These are phyloP conservation scores for Cerastis rubricosa DNA, from an alignment of 2,888 invertebrate genomes.

Conservation along the genomic window DNA sequence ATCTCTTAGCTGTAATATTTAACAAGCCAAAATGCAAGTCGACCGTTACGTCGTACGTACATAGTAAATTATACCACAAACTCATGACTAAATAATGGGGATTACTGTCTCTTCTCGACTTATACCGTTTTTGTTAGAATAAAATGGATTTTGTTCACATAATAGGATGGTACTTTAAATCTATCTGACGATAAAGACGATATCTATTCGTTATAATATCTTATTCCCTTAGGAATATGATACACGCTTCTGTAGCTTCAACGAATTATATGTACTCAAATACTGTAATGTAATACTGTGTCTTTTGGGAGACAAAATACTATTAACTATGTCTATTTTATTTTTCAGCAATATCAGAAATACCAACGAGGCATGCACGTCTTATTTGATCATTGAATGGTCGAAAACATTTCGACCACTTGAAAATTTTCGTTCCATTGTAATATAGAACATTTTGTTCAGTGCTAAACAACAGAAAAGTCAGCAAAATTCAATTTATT, in stretches of 20 bases:
- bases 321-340: not conserved
- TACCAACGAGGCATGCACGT: not conserved
- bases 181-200: constrained; percentile 20
- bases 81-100: constrained; percentile 49
- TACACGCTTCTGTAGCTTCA: constrained; percentile 17
- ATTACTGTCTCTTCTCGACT: constrained; percentile 27
- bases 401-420: constrained; percentile 9
- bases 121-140: constrained; percentile 20
- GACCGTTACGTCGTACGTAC: constrained; percentile 15
- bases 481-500: constrained; percentile 42
- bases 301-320: constrained; percentile 34
- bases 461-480: constrained; percentile 44
- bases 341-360: constrained; percentile 1
- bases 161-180: constrained; percentile 10
- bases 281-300: constrained; percentile 25
- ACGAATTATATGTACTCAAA: constrained; percentile 36
- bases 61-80: constrained; percentile 37
- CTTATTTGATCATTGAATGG: not conserved
- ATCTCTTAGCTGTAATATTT: constrained; percentile 40
- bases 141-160: constrained; percentile 8
- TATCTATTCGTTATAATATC: constrained; percentile 20
- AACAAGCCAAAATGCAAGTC: constrained; percentile 35
- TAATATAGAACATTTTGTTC: constrained; percentile 51
- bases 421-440: constrained; percentile 46
- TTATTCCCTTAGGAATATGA: constrained; percentile 4